Percentiles rank a stretch among this genome's conserved stretches.
Evolutionary conservation across 2,888 invertebrate species (phyloP).

Genomic region (Syrphus vitripennis): DNA sequence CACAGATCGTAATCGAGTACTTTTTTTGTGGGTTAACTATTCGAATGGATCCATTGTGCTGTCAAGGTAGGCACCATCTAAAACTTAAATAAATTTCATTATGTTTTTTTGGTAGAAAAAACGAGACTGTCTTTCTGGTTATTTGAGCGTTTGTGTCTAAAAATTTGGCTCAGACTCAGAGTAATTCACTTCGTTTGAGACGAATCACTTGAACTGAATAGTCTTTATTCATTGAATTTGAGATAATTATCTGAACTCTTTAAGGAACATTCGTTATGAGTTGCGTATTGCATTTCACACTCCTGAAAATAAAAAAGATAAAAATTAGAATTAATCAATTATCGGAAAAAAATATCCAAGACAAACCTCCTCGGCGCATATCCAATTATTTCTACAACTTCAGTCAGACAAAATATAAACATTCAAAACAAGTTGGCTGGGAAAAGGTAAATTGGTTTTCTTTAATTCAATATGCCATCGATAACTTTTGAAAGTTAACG

Average conservation of each 20-base stretch:
- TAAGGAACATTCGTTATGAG: slow-evolving; percentile 79
- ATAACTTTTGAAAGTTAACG: too few species aligned
- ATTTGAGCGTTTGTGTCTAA: too few species aligned
- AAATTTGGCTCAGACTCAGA: too few species aligned
- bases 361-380: slow-evolving; percentile 80
- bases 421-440: slow-evolving; percentile 78
- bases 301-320: slow-evolving; percentile 74
- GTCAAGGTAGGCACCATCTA: too few species aligned
- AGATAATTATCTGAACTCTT: slow-evolving; percentile 79
- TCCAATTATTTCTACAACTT: slow-evolving; percentile 80
- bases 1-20: too few species aligned
- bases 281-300: slow-evolving; percentile 80
- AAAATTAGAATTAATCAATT: background rate
- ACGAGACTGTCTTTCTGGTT: too few species aligned
- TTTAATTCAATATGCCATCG: slow-evolving; percentile 68
- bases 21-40: too few species aligned
- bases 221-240: slow-evolving; percentile 79
- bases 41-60: too few species aligned
- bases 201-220: slow-evolving; percentile 76
- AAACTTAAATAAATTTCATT: too few species aligned
- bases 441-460: slow-evolving; percentile 75
- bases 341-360: background rate
- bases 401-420: slow-evolving; percentile 79
- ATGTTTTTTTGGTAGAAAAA: too few species aligned
- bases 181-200: slow-evolving; percentile 77